Evolutionary conservation across 2,888 invertebrate genomes (phyloP), one percentile per base, ranked within the genome.

Genomic region (Tryphoninae sp.): DNA sequence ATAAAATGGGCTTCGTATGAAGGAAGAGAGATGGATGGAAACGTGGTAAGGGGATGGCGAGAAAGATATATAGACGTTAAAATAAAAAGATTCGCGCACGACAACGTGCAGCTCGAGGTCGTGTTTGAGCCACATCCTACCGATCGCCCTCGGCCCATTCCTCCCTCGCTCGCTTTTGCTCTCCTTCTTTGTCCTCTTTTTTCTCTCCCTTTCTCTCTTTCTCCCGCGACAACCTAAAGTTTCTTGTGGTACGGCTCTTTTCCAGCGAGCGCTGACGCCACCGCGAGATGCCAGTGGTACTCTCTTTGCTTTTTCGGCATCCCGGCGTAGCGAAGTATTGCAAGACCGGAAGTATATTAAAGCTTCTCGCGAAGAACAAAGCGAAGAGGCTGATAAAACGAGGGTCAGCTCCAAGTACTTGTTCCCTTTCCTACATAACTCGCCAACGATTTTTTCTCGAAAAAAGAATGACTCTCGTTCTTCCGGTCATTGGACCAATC

Each of bases 11-110:
- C 26, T 33, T 33, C 16, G 69, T 62, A 42, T 61, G 51, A 67
- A 53, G 69, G 58, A 55, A 65, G 65, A 49, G 49, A 58, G 65
- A 75, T 58, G 75, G 33, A 75, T 75, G 53, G 49, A 19, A 67
- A 58, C 49, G 42, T 53, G 23, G 16, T 40, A 51, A 67, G 45
- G 45, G 45, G 45, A 13, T 9, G 45, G 45, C 11, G 45, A 13
- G 45, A 13, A 3, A 45, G 45, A 13, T 13, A 45, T 13, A 13
- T 13, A 45, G 13, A 45, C 13, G 45, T 13, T 13, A 45, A 45
- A 45, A 45, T 26, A 72, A 72, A 73, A 61, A 62, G 16, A 62
- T 45, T 62, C 16, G 26, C 22, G 33, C 33, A 33, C 6, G 22
- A 67, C 22, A 9, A 42, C 11, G 11, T 6, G 22, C 19, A 40